These are phyloP conservation scores for Butorides virescens DNA, from an alignment of 2,113 vertebrate species.

Conservation along the genomic window DNA sequence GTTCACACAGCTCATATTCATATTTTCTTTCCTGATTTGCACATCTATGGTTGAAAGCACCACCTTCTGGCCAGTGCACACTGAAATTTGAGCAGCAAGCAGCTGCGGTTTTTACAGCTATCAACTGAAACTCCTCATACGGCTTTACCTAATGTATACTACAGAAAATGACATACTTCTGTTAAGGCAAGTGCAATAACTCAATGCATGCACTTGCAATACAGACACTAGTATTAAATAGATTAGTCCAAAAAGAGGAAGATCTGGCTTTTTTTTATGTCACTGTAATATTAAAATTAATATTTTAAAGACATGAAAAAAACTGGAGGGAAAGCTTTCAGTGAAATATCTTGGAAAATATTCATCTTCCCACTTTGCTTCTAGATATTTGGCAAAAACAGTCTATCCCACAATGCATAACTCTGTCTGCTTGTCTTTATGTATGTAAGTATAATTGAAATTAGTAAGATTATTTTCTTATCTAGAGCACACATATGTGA, in stretches of 20 bases:
- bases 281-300: background rate
- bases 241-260: background rate
- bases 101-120: background rate
- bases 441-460: background rate
- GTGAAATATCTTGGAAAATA: background rate
- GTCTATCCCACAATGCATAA: background rate
- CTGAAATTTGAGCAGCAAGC: background rate
- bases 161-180: background rate
- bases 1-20: background rate
- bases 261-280: background rate
- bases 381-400: background rate
- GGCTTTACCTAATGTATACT: background rate
- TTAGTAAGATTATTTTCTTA: background rate
- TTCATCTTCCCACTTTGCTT: background rate
- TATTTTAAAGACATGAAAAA: background rate
- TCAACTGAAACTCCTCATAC: background rate
- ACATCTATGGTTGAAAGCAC: constrained; percentile 41
- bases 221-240: background rate
- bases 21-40: background rate
- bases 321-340: background rate
- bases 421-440: background rate
- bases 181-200: background rate
- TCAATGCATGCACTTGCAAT: background rate
- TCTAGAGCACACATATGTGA: background rate
- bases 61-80: constrained; percentile 37